Evolutionary conservation across 1,140 invertebrate genomes (phyloP).

Genomic region (Diorhabda carinulata): DNA sequence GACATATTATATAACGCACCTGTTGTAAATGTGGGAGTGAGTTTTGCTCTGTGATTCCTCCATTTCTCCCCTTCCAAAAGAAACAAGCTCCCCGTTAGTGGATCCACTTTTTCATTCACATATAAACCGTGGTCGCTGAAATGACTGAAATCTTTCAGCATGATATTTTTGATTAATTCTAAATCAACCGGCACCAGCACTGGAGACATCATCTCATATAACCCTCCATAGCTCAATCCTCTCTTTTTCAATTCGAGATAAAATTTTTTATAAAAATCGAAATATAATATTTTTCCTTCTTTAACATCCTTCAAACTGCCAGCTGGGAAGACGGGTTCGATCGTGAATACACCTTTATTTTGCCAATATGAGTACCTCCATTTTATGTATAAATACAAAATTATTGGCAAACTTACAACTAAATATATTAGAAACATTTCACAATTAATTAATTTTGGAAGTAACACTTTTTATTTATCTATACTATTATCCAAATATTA

Average conservation of each 20-base stretch:
- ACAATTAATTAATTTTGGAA: too few relatives aligned
- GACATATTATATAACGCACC: slow-evolving; percentile 25
- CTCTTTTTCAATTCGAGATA: slow-evolving; percentile 41
- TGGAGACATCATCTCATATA: slow-evolving; percentile 21
- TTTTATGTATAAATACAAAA: slow-evolving; percentile 31
- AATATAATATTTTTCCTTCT: not conserved
- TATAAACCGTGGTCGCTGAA: slow-evolving; percentile 49
- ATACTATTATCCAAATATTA: too few relatives aligned
- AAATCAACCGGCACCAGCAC: slow-evolving; percentile 45
- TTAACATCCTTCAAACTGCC: slow-evolving; percentile 35
- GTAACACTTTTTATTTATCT: too few relatives aligned
- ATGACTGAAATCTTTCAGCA: slow-evolving; percentile 49
- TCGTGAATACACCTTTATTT: slow-evolving; percentile 43
- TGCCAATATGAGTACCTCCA: slow-evolving; percentile 45
- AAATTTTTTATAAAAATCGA: not conserved
- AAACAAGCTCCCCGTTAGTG: slow-evolving; percentile 51
- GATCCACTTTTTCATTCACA: slow-evolving; percentile 47
- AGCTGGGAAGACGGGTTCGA: slow-evolving; percentile 40
- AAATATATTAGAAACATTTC: not conserved
- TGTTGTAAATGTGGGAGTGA: slow-evolving; percentile 52
- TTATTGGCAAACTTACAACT: not conserved
- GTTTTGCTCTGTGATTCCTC: slow-evolving; percentile 48
- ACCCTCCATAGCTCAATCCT: slow-evolving; percentile 21
- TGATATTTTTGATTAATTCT: slow-evolving; percentile 48
- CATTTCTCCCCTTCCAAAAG: slow-evolving; percentile 47